Evolutionary conservation across 1,140 invertebrate genomes (phyloP), one percentile per base, ranked within the genome.

Genomic region (Orussus abietinus): DNA sequence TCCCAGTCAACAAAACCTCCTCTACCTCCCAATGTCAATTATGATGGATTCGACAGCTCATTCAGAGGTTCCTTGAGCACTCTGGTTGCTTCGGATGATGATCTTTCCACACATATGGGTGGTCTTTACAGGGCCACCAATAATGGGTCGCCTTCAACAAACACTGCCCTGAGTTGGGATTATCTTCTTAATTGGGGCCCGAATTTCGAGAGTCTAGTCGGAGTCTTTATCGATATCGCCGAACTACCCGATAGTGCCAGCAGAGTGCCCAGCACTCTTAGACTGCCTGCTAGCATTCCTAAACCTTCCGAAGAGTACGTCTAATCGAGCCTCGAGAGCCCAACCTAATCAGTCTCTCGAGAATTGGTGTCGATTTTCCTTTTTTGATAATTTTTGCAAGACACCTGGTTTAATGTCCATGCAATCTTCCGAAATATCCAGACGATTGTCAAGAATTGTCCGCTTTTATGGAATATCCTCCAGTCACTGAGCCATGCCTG

Each of bases 191-290:
- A 94, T 73, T 96, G 93, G 93, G 91, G 92, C 5, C 92, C 92
- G 5, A 95, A 92, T 73, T 96, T 95, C 67, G 89, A 96, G 66
- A 93, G 87, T 64, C 78, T 96, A 56, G 90, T 93, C 32, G 92
- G 92, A 1, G 92, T 97, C 25, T 96, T 96, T 59, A 93, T 92
- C 74, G 93, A 97, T 66, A 96, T 97, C 56, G 92, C 91, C 10
- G 88, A 95, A 72, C 70, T 97, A 49, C 92, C 92, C 1, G 90
- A 94, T 63, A 81, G 80, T 41, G 79, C 84, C 26, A 83, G 79
- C 60, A 70, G 83, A 47, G 79, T 77, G 12, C 75, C 82, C 55
- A 75, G 79, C 53, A 77, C 76, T 40, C 62, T 84, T 49, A 74
- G 83, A 70, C 75, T 84, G 47, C 80, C 84, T 38, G 77, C 80